Base-by-base conservation (phyloP, 2,113 vertebrate species). In the Motacilla tschutschensis region DNA sequence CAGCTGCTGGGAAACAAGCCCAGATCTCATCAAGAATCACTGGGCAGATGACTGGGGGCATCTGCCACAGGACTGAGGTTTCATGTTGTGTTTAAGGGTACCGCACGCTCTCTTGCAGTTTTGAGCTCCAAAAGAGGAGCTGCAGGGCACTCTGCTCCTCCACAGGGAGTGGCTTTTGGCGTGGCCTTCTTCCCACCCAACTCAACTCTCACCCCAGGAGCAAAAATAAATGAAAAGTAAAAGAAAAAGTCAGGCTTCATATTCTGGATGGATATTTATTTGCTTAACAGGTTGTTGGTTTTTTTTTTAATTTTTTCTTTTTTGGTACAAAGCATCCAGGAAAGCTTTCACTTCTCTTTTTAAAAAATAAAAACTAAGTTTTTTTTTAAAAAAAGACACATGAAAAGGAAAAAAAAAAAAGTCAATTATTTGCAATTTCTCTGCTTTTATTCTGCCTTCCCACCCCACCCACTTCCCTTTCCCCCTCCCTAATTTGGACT, bases 251-350 rank as follows among this genome's bases (percentile, higher is more conserved):
- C 90, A 93, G 87, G 58, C 48, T 91, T 91, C 46, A 22, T 95
- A 89, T 90, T 95, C 92, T 88, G 89, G 86, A 88, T 95, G 94
- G 88, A 85, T 88, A 93, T 94, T 96, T 95, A 95, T 93, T 94
- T 91, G 78, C 51, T 89, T 94, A 94, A 92, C 65, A 93, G 84
- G 48, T 92, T 93, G 12, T 48, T 82, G 53, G 58, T 20, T 58
- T 41, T 81, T 59, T 19, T 59, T 38, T 38, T 5, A 25, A 7
- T 77, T 69, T 60, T 86, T 72, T 69, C 1, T 95, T 97, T 98
- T 98, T 98, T 98, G 97, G 98, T 98, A 98, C 98, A 98, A 98
- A 98, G 97, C 98, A 98, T 98, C 98, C 98, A 98, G 96, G 97
- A 98, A 98, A 98, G 97, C 96, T 97, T 97, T 97, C 97, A 96